These are phyloP conservation scores for Exocentrus adspersus DNA, from an alignment of 2,888 invertebrate species.

Conservation along the genomic window DNA sequence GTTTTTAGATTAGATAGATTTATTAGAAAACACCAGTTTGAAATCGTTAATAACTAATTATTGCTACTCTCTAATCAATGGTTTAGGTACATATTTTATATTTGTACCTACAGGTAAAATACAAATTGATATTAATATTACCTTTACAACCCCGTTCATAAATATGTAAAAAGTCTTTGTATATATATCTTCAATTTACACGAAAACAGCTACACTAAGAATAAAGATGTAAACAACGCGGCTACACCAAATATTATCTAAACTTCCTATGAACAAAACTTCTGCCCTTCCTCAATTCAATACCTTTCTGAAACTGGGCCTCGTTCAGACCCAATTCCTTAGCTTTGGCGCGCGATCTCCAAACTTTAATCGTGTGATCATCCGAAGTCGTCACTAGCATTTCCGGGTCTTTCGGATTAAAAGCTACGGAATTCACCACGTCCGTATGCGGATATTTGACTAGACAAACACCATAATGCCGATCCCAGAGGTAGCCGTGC, in stretches of 20 bases:
- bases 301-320: constrained; percentile 60
- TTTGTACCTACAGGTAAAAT: too few relatives aligned
- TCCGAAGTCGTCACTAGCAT: constrained; percentile 87
- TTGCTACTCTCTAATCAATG: too few relatives aligned
- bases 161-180: too few relatives aligned
- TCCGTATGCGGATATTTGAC: constrained; percentile 80
- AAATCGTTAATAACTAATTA: too few relatives aligned
- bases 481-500: constrained; percentile 86
- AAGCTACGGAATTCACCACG: constrained; percentile 87
- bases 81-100: too few relatives aligned
- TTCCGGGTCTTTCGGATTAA: constrained; percentile 82
- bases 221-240: too few relatives aligned
- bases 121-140: too few relatives aligned
- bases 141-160: too few relatives aligned
- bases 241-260: constrained; percentile 32
- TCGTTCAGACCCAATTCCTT: constrained; percentile 63
- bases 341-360: constrained; percentile 65
- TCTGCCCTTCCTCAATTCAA: constrained; percentile 60
- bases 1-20: too few relatives aligned
- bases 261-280: constrained; percentile 26
- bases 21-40: too few relatives aligned
- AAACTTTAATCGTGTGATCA: constrained; percentile 79
- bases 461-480: constrained; percentile 82
- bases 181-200: too few relatives aligned
- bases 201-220: too few relatives aligned